Evolutionary conservation across 2,888 invertebrate genomes (phyloP).

Genomic region (Mesorhabditis sp.): DNA sequence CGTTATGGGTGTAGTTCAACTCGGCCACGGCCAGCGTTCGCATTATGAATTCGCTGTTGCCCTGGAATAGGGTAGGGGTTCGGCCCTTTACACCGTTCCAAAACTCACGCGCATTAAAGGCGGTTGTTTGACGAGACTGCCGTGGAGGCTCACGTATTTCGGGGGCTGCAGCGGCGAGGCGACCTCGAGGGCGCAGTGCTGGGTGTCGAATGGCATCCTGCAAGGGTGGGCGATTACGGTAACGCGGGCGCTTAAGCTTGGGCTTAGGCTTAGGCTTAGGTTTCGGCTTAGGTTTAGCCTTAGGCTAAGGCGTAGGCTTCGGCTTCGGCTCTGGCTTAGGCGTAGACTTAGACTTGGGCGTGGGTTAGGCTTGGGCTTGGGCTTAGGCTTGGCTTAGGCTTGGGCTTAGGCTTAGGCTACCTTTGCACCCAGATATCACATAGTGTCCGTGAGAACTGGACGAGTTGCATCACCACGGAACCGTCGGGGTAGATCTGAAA

Average conservation of each 20-base stretch:
- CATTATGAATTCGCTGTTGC: background rate
- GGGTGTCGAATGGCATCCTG: conserved; percentile 6
- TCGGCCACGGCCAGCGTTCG: background rate
- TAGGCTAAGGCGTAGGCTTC: no score
- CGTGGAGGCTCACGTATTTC: background rate
- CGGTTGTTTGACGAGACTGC: background rate
- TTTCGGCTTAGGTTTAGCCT: no score
- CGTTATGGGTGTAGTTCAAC: background rate
- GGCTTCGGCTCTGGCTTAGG: no score
- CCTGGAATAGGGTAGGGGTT: background rate
- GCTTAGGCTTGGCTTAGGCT: no score
- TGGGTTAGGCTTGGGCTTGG: background rate
- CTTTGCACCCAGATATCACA: conserved; percentile 4
- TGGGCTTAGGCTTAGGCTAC: background rate
- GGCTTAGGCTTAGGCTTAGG: no score
- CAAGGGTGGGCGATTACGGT: background rate
- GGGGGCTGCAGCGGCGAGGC: background rate
- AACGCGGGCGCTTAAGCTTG: no score
- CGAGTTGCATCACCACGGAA: background rate
- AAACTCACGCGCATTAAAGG: background rate
- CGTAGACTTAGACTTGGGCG: no score
- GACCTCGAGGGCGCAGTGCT: background rate
- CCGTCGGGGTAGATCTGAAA: background rate
- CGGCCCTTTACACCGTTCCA: background rate
- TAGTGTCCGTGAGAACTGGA: background rate